phyloP scores from a whole-genome alignment of 2,113 vertebrate genomes.

The Gavialis gangeticus region DNA sequence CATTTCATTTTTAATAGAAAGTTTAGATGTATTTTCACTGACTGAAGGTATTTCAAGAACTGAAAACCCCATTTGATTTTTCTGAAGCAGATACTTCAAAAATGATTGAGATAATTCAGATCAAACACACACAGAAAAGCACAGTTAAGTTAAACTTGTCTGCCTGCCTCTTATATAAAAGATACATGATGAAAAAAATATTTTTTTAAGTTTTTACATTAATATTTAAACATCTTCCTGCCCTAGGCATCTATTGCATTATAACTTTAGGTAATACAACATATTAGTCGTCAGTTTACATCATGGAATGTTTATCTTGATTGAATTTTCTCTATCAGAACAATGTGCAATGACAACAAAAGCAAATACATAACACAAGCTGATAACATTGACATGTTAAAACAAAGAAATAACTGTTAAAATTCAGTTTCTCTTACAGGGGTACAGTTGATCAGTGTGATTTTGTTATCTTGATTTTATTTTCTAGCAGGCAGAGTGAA shows the following conservation, averaged over 20 bases:
- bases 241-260: slow-evolving; percentile 26
- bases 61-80: slow-evolving; percentile 23
- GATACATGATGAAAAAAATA: background rate
- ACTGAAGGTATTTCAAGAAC: background rate
- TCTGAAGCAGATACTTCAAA: slow-evolving; percentile 34
- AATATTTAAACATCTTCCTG: slow-evolving; percentile 43
- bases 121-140: slow-evolving; percentile 4
- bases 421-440: background rate
- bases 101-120: slow-evolving; percentile 21
- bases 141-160: background rate
- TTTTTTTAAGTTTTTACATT: background rate
- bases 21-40: background rate
- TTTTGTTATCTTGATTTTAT: background rate
- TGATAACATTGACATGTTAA: background rate
- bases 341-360: background rate
- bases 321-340: slow-evolving; percentile 51
- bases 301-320: slow-evolving; percentile 9
- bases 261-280: background rate
- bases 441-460: background rate
- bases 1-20: background rate
- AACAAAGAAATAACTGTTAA: background rate
- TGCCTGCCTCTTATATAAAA: slow-evolving; percentile 14
- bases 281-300: background rate
- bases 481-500: background rate
- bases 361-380: background rate